Evolutionary conservation across 2,797 vertebrate species (phyloP).

Genomic region (Sarcophilus harrisii): DNA sequence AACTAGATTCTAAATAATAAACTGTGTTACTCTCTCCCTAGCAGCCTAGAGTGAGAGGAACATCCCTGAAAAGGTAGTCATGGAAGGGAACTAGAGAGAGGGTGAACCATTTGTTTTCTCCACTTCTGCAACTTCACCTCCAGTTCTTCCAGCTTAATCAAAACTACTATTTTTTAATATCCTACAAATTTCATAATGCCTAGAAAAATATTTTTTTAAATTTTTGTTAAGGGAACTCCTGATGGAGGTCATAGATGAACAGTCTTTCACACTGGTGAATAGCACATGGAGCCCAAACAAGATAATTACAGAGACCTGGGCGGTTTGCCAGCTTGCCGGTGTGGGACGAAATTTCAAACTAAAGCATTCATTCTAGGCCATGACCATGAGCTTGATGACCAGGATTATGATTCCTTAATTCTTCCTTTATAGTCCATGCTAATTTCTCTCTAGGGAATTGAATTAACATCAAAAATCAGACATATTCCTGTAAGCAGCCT

Average conservation of each 20-base stretch:
- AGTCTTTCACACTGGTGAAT: not conserved
- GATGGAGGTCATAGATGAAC: not conserved
- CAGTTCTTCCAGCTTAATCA: not conserved
- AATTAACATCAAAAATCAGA: not conserved
- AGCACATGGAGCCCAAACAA: not conserved
- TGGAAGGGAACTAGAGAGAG: slow-evolving; percentile 32
- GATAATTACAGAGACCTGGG: not conserved
- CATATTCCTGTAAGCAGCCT: not conserved
- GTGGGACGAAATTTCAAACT: not conserved
- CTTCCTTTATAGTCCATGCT: not conserved
- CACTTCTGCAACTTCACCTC: not conserved
- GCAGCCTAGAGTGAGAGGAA: slow-evolving; percentile 4
- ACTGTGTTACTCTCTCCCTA: not conserved
- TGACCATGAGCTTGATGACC: not conserved
- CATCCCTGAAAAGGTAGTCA: slow-evolving; percentile 22
- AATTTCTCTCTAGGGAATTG: not conserved
- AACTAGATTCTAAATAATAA: slow-evolving; percentile 40
- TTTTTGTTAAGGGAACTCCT: not conserved
- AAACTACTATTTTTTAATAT: not conserved
- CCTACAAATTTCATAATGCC: not conserved
- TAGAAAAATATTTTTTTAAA: not conserved
- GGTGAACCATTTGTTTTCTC: slow-evolving; percentile 9
- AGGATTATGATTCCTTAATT: not conserved
- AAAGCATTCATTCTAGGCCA: not conserved
- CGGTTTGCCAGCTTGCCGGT: not conserved